A percentile compares a stretch with the other conserved stretches of the same genome.
Conservation (phyloP, 1,140 invertebrate genomes). For the Solenopsis fugax region DNA sequence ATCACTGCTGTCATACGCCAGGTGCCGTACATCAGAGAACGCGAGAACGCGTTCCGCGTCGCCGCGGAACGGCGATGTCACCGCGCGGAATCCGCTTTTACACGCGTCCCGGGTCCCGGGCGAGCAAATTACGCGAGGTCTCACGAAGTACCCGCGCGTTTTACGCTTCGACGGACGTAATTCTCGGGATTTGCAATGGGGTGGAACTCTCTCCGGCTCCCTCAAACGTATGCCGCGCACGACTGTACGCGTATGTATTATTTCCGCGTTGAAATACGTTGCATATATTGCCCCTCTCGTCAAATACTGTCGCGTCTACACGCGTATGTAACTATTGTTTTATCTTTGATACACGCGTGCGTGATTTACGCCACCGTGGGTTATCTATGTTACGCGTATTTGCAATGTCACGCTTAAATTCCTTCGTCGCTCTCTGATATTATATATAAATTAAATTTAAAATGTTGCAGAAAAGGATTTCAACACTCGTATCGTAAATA, state of each 20-base stretch:
- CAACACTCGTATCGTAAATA: background rate
- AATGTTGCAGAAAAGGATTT: background rate
- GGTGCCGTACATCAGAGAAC: slow-evolving; percentile 72
- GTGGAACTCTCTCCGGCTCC: slow-evolving; percentile 62
- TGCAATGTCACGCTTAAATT: slow-evolving; percentile 30
- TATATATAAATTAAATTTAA: slow-evolving; percentile 3
- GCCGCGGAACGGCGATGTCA: slow-evolving; percentile 64
- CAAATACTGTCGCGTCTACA: background rate
- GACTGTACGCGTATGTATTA: slow-evolving; percentile 36
- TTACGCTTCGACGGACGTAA: slow-evolving; percentile 76
- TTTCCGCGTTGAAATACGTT: slow-evolving; percentile 32
- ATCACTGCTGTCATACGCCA: slow-evolving; percentile 77
- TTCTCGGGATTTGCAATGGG: slow-evolving; percentile 77
- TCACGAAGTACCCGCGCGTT: slow-evolving; percentile 68
- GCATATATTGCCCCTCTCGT: background rate
- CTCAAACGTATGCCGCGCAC: slow-evolving; percentile 21
- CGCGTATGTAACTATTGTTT: slow-evolving; percentile 15
- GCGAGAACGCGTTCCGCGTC: slow-evolving; percentile 71
- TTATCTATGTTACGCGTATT: slow-evolving; percentile 14
- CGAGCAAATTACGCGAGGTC: slow-evolving; percentile 75
- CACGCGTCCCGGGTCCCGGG: slow-evolving; percentile 68
- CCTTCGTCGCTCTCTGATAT: background rate
- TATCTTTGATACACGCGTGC: slow-evolving; percentile 26
- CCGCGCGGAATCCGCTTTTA: slow-evolving; percentile 74
- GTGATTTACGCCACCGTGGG: background rate